Base-by-base conservation (phyloP, 2,797 vertebrate species). In the Chrosomus eos region DNA sequence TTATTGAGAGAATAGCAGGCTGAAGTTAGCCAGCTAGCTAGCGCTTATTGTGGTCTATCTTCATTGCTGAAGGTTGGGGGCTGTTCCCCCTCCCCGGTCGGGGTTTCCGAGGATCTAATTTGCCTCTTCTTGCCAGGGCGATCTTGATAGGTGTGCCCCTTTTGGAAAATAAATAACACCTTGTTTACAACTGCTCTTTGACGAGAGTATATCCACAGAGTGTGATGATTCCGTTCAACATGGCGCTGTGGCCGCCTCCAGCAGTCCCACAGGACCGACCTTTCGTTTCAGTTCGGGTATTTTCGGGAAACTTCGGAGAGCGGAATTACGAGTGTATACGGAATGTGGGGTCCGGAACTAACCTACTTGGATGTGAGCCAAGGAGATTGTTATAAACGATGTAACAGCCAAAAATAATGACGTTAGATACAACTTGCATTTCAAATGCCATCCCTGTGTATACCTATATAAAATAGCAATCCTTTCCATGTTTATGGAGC, bases 231-330 rank as follows among this genome's bases (percentile, higher is more conserved):
- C 94, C 96, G 96, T 86, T 97, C 97, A 99, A 99, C 98, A 99
- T 99, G 98, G 98, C 97, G 98, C 95, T 95, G 95, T 94, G 96
- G 96, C 97, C 97, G 97, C 97, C 97, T 98, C 97, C 96, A 97
- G 96, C 97, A 97, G 97, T 97, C 97, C 98, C 96, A 96, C 97
- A 97, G 97, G 96, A 97, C 97, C 95, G 96, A 96, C 93, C 94
- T 94, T 96, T 97, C 89, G 89, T 53, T 51, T 79, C 16, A 62
- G 68, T 33, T 90, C 89, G 89, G 76, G 0, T 36, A 14, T 71
- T 85, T 89, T 58, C 97, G 96, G 92, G 90, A 93, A 92, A 88
- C 90, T 92, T 97, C 97, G 97, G 93, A 82, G 92, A 64, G 85
- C 93, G 79, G 68, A 75, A 86, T 79, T 60, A 33, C 76, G 66